A percentile compares a stretch with the other conserved stretches of the same genome.
These are phyloP conservation scores for Drosophila meridiana DNA, from an alignment of 2,888 invertebrate species.

Conservation along the genomic window DNA sequence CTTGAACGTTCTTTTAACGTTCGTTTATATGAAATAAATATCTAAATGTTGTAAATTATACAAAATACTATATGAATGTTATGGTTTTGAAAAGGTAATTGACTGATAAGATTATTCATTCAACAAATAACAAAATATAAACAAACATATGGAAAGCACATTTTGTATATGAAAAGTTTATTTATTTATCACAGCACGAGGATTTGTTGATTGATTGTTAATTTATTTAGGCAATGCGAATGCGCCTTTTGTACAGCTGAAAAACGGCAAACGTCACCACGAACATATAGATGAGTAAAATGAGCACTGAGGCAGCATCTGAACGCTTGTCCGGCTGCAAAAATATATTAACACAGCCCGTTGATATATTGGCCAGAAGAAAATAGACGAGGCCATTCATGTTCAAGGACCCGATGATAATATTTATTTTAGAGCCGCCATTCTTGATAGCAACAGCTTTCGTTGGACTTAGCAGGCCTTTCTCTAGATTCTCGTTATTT, in stretches of 20 bases:
- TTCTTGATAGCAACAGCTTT: not conserved
- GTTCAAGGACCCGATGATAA: conserved; percentile 88
- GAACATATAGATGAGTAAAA: conserved; percentile 88
- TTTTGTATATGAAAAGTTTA: not conserved
- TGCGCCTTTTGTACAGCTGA: conserved; percentile 66
- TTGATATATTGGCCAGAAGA: conserved; percentile 92
- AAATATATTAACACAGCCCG: conserved; percentile 92
- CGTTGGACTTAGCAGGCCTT: conserved; percentile 16
- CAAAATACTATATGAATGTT: not conserved
- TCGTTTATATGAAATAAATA: not conserved
- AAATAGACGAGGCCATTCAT: conserved; percentile 94
- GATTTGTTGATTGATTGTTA: not conserved
- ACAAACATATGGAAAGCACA: conserved; percentile 8
- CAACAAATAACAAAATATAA: not conserved
- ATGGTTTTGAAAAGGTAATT: not conserved
- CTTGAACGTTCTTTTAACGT: not conserved
- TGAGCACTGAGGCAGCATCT: conserved; percentile 85
- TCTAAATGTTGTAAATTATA: not conserved
- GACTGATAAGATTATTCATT: not conserved
- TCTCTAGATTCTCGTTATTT: conserved; percentile 29
- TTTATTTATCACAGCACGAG: conserved; percentile 33
- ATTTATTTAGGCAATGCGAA: conserved; percentile 73
- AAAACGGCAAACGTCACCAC: conserved; percentile 69
- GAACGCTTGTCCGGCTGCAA: conserved; percentile 88
- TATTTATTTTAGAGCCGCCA: not conserved